Base-by-base conservation (phyloP, 2,888 invertebrate species). In the Trisateles emortualis region DNA sequence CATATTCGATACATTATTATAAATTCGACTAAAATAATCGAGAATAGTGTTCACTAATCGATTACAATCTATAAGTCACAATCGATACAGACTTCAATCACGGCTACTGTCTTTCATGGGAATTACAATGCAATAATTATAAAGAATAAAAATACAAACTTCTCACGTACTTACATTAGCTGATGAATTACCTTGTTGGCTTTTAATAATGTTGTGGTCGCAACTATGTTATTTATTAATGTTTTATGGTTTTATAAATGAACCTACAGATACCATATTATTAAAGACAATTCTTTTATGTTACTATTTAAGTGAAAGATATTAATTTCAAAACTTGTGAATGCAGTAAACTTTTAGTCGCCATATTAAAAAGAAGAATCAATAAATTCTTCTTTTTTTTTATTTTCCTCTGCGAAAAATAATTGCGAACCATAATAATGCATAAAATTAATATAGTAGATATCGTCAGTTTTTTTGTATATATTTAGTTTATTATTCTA, bases 1-100 rank as follows among this genome's bases (percentile, higher is more conserved):
- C n/a, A 29, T 10, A 29, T 10, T 10, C 9, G 10, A 3, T 10
- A 32, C 29, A n/a, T 4, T 13, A 11, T 32, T 5, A 13, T 3
- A 33, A 35, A 35, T 8, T 35, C 32, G 32, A 13, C 35, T 35
- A 17, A 35, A 11, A 35, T 8, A 8, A 35, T 2, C 16, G 2
- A 5, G 3, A 22, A n/a, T n/a, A 9, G n/a, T 33, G 13, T 1
- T 33, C 33, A 14, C 14, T 6, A 35, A 5, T 35, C 17, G 35
- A 35, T 19, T 38, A 38, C 19, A 19, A 19, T 38, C 38, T 0
- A n/a, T 19, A 38, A 16, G 35, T 35, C 38, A 19, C n/a, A n/a
- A 19, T 38, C 19, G 38, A 19, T 36, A 36, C 38, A 4, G n/a
- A 38, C 35, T 48, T 35, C 35, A 41, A 48, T 41, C 35, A 35